Base-by-base conservation (phyloP, 2,888 invertebrate genomes). In the Gryllus longicercus region DNA sequence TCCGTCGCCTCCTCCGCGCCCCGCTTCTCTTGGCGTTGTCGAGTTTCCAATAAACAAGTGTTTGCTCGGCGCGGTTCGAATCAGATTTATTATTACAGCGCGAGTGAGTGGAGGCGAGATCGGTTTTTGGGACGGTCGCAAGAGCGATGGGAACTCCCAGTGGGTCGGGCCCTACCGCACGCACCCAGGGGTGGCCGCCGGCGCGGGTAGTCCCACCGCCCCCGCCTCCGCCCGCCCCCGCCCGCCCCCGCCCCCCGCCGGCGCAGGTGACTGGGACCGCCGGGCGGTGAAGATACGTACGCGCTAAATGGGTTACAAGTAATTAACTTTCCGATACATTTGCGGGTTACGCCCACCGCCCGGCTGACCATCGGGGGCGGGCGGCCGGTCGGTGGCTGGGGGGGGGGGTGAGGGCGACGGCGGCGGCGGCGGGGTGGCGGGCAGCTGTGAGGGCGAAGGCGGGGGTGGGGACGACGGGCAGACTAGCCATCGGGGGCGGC, bases 11-110 rank as follows among this genome's bases (percentile, higher is more conserved):
- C 38, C 38, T 63, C 63, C 63, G 63, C 63, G 63, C 2, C 18
- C 18, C 63, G 63, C 63, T n/a, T n/a, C 63, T 63, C 63, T 63
- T 14, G 14, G 63, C 63, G 63, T 63, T n/a, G 63, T n/a, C n/a
- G 63, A 14, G 63, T n/a, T 63, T 63, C 63, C 63, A 63, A 63
- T 63, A 63, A 63, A 63, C 63, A 63, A 63, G 63, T 63, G 63
- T 63, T 63, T 63, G 63, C n/a, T 16, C 63, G 63, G 14, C 63
- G 63, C 63, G 63, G 16, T n/a, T 63, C 63, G 63, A 63, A 63
- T 63, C 63, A 63, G 63, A 63, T 63, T 63, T 63, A 63, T 63
- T 63, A 63, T 63, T 63, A 63, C 63, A 63, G 63, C 63, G 12
- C 4, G 63, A 63, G n/a, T n/a, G 63, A 63, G 63, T 63, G 63